Base-by-base conservation (phyloP, 2,113 vertebrate species). In the Coturnix japonica region DNA sequence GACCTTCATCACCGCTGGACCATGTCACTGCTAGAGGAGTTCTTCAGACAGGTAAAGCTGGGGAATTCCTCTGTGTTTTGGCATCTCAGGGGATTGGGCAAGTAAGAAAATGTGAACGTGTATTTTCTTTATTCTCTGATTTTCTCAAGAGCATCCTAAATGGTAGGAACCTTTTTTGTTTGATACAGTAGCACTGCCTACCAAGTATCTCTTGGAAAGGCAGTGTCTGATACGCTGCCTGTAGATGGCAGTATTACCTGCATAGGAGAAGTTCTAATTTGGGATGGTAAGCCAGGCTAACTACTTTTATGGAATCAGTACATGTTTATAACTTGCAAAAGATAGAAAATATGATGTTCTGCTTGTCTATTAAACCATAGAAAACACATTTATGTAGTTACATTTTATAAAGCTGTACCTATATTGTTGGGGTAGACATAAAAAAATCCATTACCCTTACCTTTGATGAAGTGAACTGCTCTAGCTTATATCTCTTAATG, bases 1-100 rank as follows among this genome's bases (percentile, higher is more conserved):
- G 98, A 99, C 75, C 98, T 99, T 43, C 99, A 99, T 93, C 98
- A 99, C 63, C 98, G 98, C 94, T 99, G 99, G 99, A 99, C 99
- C 57, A 98, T 98, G 97, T 99, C 98, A 12, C 96, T 99, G 25
- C 97, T 99, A 74, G 99, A 99, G 94, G 99, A 99, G 95, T 99
- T 99, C 98, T 99, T 99, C 96, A 98, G 98, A 98, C 99, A 99
- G 98, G 98, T 98, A 97, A 86, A 41, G 16, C 63, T 57, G 17
- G 16, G 49, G 39, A 82, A 56, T 44, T 67, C 44, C 31, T 81
- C 67, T 81, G 18, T n/a, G 35, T 47, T 88, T 85, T 54, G 88
- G 22, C 22, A 71, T 23, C 30, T 25, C 54, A 59, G 37, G 37
- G 13, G 20, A 25, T 8, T 71, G 43, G 28, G 17, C n/a, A 41